Base-by-base conservation (phyloP, 2,888 invertebrate species). In the Orchesellides sinensis region DNA sequence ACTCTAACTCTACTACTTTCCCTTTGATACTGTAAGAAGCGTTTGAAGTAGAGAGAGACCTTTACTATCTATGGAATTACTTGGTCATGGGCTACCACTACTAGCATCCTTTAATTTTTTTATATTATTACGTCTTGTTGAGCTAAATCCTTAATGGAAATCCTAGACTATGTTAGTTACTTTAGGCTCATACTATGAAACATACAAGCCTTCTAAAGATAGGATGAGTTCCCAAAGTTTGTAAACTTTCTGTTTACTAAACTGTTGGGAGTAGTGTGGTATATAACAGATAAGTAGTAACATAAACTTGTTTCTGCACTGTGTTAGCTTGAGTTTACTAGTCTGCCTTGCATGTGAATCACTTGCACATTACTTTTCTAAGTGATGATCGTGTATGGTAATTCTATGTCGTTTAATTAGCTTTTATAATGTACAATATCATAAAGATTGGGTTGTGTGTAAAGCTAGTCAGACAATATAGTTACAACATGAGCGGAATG, bases 301-400 rank as follows among this genome's bases (percentile, higher is more conserved):
- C n/a, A n/a, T n/a, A n/a, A n/a, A n/a, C n/a, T n/a, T n/a, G n/a
- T n/a, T n/a, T n/a, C n/a, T n/a, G n/a, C 47, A 47, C 47, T n/a
- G 3, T 17, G n/a, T 47, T 47, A 12, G 35, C 35, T 35, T 35
- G 12, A 35, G 35, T 5, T 35, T n/a, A n/a, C n/a, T n/a, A n/a
- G n/a, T 35, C 35, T 35, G 12, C 35, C 35, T 35, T 35, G 6
- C 35, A 8, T 8, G 12, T n/a, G 47, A 17, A 47, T 47, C n/a
- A 47, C 47, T 47, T 47, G 6, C n/a, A 47, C n/a, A 47, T 47
- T 17, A 21, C 21, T 52, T 47, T 8, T 8, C n/a, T 52, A n/a
- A n/a, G 52, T 52, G 63, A 77, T 49, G 68, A 69, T 47, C 59
- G n/a, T n/a, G 69, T 49, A 77, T 68, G 77, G 68, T 47, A 69